Evolutionary conservation across 2,888 invertebrate species (phyloP).

Genomic region (Ectemnius continuus): DNA sequence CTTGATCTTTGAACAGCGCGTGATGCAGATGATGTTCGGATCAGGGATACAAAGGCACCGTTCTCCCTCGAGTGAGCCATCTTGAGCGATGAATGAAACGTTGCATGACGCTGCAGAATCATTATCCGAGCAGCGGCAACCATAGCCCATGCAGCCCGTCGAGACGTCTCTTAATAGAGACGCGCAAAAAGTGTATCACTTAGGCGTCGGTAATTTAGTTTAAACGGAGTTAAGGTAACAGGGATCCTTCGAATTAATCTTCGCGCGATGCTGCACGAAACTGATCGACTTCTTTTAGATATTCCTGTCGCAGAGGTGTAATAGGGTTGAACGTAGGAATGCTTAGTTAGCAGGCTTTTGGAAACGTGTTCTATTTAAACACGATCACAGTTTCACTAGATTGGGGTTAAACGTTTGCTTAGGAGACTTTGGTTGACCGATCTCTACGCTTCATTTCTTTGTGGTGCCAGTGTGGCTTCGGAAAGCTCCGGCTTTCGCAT

Average conservation of each 20-base stretch:
- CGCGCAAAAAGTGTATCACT: not conserved
- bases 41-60: too few relatives aligned
- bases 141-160: not conserved
- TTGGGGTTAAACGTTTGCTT: conserved; percentile 45
- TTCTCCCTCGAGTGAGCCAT: conserved; percentile 46
- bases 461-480: conserved; percentile 36
- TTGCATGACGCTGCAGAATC: conserved; percentile 51
- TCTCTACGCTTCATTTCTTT: conserved; percentile 46
- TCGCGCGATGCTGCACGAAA: too few relatives aligned
- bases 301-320: too few relatives aligned
- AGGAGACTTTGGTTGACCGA: conserved; percentile 54
- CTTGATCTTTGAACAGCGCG: not conserved
- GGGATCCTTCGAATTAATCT: too few relatives aligned
- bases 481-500: conserved; percentile 20
- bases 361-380: conserved; percentile 32
- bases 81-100: conserved; percentile 51
- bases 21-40: not conserved
- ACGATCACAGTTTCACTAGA: conserved; percentile 42
- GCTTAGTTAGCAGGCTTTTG: conserved; percentile 1
- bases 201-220: too few relatives aligned
- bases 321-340: too few relatives aligned
- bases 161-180: conserved; percentile 31
- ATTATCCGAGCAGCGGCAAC: conserved; percentile 17
- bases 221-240: too few relatives aligned
- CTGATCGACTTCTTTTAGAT: too few relatives aligned